Evolutionary conservation across 2,888 invertebrate species (phyloP).

Genomic region (Macrophya annulata): DNA sequence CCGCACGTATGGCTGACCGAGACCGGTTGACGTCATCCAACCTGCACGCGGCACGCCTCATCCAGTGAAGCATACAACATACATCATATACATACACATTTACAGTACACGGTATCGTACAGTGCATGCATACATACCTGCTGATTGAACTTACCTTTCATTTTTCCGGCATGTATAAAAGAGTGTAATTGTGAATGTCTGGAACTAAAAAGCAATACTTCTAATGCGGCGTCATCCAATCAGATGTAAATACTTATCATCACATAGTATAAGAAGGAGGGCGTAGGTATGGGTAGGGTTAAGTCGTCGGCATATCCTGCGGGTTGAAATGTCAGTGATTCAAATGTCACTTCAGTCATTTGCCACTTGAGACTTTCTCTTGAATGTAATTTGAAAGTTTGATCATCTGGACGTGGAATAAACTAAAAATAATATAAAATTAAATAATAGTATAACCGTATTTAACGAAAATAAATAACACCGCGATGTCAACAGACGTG

Average conservation of each 20-base stretch:
- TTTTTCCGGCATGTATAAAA: conserved; percentile 13
- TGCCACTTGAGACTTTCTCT: conserved; percentile 47
- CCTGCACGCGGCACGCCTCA: conserved; percentile 8
- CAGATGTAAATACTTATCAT: conserved; percentile 27
- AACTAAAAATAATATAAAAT: background rate
- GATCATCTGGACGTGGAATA: background rate
- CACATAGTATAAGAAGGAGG: conserved; percentile 28
- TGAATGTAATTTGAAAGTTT: conserved; percentile 31
- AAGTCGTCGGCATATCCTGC: conserved; percentile 31
- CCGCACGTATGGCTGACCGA: background rate
- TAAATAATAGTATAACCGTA: background rate
- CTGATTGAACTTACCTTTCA: conserved; percentile 28
- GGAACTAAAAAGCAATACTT: conserved; percentile 21
- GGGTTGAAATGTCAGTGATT: conserved; percentile 49
- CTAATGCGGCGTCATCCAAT: conserved; percentile 25
- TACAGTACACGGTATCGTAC: too few relatives aligned
- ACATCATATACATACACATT: background rate
- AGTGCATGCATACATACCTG: background rate
- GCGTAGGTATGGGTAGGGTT: conserved; percentile 49
- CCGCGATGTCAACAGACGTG: conserved; percentile 75
- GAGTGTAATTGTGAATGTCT: conserved; percentile 44
- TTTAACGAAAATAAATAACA: background rate
- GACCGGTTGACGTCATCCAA: background rate
- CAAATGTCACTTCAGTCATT: conserved; percentile 48
- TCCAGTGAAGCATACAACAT: background rate